Base-by-base conservation (phyloP, 2,888 invertebrate genomes). In the Galerucella nymphaeae region DNA sequence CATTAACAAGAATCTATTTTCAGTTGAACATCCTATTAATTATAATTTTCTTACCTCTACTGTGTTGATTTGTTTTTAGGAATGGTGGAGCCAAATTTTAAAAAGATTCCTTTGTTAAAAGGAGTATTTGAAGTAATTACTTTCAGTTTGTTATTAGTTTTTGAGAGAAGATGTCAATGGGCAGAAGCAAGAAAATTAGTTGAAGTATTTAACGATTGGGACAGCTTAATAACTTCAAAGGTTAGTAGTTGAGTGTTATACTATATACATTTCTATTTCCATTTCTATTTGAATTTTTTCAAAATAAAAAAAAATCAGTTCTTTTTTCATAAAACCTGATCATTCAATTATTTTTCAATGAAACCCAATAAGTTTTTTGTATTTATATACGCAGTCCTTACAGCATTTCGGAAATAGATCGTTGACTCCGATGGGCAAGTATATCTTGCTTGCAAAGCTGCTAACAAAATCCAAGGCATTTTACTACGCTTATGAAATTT, bases 141-240 rank as follows among this genome's bases (percentile, higher is more conserved):
- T 0, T 77, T 81, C 67, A 81, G 80, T 69, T 45, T 80, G 5
- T 62, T 81, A 18, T 77, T 79, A 30, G 72, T 74, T 23, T 53
- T 81, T 8, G 72, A 74, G n/a, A 69, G 45, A 14, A 76, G 73
- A 42, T 73, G 77, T 16, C 38, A 71, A 5, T 75, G 72, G 62
- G 42, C 42, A 1, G 66, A 70, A 11, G 76, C 70, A 1, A 76
- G 70, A n/a, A 72, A 74, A 38, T 55, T 80, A 9, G 65, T 81
- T 14, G 68, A 76, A 14, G 72, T 70, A 50, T 77, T 81, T 66
- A 76, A 75, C 58, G 76, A 81, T 70, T 80, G 80, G 80, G 79
- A 80, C 30, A 80, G 76, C 61, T 63, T 81, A 20, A 76, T 80
- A 23, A 78, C 80, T 2, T 80, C 81, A 4, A 74, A 78, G 78